Conservation (phyloP, 2,888 invertebrate species). For the Ophion ellenae region DNA sequence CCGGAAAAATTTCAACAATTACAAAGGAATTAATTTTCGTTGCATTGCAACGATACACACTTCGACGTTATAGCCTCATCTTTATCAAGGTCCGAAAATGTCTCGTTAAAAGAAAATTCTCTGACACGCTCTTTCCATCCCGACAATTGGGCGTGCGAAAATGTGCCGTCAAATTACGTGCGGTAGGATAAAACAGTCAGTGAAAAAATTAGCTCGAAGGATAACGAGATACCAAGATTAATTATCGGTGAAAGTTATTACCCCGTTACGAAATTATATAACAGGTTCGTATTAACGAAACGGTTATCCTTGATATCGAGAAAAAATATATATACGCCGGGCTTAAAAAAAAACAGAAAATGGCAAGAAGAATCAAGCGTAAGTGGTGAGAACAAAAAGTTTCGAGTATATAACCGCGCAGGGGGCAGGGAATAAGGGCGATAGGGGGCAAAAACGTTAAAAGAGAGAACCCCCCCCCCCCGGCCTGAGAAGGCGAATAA, state of each 20-base stretch:
- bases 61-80: no score
- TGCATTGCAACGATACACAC: no score
- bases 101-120: no score
- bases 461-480: background rate
- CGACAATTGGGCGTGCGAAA: no score
- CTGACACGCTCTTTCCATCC: no score
- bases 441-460: slow-evolving; percentile 16
- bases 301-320: background rate
- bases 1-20: no score
- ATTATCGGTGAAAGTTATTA: background rate
- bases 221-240: background rate
- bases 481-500: slow-evolving; percentile 22
- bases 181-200: no score
- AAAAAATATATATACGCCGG: no score
- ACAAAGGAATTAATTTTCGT: no score
- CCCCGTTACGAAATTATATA: background rate
- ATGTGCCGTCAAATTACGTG: no score
- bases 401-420: background rate
- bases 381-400: slow-evolving; percentile 18
- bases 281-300: slow-evolving; percentile 2
- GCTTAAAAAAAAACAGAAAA: background rate
- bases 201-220: background rate
- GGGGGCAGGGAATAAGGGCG: background rate
- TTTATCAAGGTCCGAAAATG: no score
- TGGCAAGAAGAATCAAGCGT: background rate